These are phyloP conservation scores for Drosophila nikananu DNA, from an alignment of 1,140 invertebrate species.

Conservation along the genomic window DNA sequence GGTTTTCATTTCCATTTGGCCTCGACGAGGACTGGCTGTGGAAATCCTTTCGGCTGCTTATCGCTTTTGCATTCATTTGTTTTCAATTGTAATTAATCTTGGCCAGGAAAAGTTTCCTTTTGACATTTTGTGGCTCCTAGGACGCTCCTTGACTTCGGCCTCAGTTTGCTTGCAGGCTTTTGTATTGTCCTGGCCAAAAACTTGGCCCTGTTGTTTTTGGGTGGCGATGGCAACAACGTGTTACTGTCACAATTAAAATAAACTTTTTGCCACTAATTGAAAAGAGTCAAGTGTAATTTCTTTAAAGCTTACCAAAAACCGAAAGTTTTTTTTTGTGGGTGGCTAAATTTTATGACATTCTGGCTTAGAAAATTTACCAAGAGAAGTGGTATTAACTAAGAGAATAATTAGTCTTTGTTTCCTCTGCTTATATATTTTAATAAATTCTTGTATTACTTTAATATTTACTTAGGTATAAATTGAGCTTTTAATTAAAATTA, in stretches of 20 bases:
- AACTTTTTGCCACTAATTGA: constrained; percentile 80
- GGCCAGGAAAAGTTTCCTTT: constrained; percentile 75
- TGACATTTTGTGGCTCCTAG: constrained; percentile 78
- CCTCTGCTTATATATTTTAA: not conserved
- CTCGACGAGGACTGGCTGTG: constrained; percentile 24
- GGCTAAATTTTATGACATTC: constrained; percentile 57
- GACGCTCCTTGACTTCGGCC: constrained; percentile 39
- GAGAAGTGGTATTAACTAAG: constrained; percentile 8
- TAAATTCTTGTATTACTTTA: not conserved
- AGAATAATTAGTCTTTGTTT: constrained; percentile 7
- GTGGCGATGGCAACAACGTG: constrained; percentile 57
- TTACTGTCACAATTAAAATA: constrained; percentile 84
- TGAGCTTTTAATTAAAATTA: no score
- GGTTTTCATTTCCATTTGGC: constrained; percentile 45
- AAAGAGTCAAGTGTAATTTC: constrained; percentile 82
- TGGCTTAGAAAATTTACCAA: constrained; percentile 9
- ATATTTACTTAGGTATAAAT: not conserved
- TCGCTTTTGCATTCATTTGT: constrained; percentile 84
- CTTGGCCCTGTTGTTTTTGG: constrained; percentile 56
- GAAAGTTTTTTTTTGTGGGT: constrained; percentile 13
- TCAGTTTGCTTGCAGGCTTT: constrained; percentile 42
- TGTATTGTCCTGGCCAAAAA: constrained; percentile 53
- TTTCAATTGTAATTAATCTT: constrained; percentile 84
- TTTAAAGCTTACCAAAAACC: constrained; percentile 64
- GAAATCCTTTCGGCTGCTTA: constrained; percentile 79